Conservation (phyloP, 2,113 vertebrate genomes). For the Elephas maximus region DNA sequence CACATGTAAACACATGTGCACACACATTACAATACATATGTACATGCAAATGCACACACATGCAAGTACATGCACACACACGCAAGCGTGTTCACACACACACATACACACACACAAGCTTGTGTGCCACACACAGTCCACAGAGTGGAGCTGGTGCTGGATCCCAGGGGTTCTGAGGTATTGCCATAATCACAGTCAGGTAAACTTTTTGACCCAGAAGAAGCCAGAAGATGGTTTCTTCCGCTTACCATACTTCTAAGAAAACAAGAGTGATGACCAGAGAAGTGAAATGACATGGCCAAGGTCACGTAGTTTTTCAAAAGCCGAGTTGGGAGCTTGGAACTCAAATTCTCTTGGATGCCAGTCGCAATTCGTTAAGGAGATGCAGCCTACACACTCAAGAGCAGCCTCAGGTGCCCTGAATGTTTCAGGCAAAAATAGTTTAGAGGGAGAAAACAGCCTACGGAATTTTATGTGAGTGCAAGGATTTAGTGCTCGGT, state of each 20-base stretch:
- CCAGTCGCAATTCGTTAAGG: background rate
- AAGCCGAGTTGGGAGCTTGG: background rate
- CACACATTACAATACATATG: too few species aligned
- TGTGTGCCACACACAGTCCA: too few species aligned
- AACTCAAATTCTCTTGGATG: background rate
- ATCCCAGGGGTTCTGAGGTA: background rate
- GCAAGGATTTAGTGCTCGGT: background rate
- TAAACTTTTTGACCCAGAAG: background rate
- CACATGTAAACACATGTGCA: rapidly evolving
- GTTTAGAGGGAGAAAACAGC: background rate
- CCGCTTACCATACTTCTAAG: background rate
- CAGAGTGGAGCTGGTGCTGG: background rate
- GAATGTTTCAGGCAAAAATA: background rate
- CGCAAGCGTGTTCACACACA: too few species aligned
- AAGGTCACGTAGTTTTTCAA: background rate
- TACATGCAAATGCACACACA: background rate
- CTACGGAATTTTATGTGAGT: background rate
- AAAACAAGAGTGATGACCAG: background rate
- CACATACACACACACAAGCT: rapidly evolving
- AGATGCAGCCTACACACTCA: background rate
- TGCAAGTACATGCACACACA: too few species aligned
- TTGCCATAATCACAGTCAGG: rapidly evolving
- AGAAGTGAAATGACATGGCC: background rate
- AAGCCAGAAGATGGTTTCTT: background rate
- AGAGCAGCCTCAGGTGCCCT: background rate